phyloP scores from a whole-genome alignment of 2,888 invertebrate species.

The Catotricha subobsoleta region DNA sequence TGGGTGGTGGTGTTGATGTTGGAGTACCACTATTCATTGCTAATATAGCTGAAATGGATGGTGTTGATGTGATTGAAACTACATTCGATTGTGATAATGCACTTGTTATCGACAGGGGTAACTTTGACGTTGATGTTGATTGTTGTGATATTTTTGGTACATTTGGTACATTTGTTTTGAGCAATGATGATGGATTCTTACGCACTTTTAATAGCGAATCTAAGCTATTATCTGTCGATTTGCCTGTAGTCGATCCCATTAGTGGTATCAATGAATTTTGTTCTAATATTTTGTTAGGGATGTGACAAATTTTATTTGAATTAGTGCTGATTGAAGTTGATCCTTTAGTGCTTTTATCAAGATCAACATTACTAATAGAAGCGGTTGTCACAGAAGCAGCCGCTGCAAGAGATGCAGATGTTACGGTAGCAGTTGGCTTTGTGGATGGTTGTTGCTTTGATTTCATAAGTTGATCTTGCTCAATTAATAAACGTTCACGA shows the following conservation, averaged over 20 bases:
- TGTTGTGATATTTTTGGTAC: neutral
- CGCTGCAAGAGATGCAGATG: constrained; percentile 14
- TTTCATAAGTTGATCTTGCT: neutral
- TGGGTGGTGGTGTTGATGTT: constrained; percentile 2
- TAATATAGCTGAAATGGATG: constrained; percentile 5
- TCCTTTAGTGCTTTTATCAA: constrained; percentile 16
- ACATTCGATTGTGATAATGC: neutral
- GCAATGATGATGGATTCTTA: constrained; percentile 1
- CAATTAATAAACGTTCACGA: constrained; percentile 39
- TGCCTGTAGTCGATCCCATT: no score
- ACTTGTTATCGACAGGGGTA: neutral
- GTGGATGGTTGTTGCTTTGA: constrained; percentile 8
- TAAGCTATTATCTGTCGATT: neutral
- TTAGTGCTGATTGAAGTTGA: constrained; percentile 12
- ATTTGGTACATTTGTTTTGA: constrained; percentile 16
- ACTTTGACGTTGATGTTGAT: neutral
- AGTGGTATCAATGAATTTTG: constrained; percentile 14
- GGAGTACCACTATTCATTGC: constrained; percentile 1
- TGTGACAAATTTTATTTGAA: constrained; percentile 12
- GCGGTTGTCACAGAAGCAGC: constrained; percentile 5
- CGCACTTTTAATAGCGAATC: constrained; percentile 5
- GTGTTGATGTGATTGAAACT: constrained; percentile 7
- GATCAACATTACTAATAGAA: neutral
- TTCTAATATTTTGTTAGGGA: constrained; percentile 14
- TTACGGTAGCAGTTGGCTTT: constrained; percentile 17